Evolutionary conservation across 2,888 invertebrate genomes (phyloP).

Genomic region (Atrina japonica): DNA sequence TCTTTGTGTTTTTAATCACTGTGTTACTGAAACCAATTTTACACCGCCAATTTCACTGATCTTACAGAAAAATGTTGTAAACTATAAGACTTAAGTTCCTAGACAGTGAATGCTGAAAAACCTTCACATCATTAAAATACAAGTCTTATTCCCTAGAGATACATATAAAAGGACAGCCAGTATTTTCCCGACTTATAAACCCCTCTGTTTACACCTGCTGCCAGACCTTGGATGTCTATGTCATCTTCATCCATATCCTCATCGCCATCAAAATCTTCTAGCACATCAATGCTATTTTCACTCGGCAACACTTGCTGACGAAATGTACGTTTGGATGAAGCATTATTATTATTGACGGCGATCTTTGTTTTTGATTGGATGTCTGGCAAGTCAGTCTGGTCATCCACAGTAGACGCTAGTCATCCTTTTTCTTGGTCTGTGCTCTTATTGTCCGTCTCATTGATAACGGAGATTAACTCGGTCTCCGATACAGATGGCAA

Average conservation of each 20-base stretch:
- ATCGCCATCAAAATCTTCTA: slow-evolving; percentile 27
- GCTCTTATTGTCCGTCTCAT: slow-evolving; percentile 33
- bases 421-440: slow-evolving; percentile 37
- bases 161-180: slow-evolving; percentile 41
- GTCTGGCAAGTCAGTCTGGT: slow-evolving; percentile 33
- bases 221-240: slow-evolving; percentile 8
- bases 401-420: slow-evolving; percentile 53
- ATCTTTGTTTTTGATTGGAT: not conserved
- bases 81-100: no score
- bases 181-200: slow-evolving; percentile 7
- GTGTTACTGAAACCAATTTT: no score
- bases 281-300: slow-evolving; percentile 53
- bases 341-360: slow-evolving; percentile 14
- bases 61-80: no score
- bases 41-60: no score
- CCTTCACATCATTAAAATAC: no score
- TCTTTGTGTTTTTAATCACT: no score
- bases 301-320: slow-evolving; percentile 48
- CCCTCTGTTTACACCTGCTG: slow-evolving; percentile 14
- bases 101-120: no score
- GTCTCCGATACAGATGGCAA: slow-evolving; percentile 83
- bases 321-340: slow-evolving; percentile 25
- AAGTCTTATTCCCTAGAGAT: slow-evolving; percentile 37
- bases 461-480: slow-evolving; percentile 22
- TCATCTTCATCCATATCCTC: slow-evolving; percentile 4